Base-by-base conservation (phyloP, 2,888 invertebrate species). In the Ormyrus pomaceus region DNA sequence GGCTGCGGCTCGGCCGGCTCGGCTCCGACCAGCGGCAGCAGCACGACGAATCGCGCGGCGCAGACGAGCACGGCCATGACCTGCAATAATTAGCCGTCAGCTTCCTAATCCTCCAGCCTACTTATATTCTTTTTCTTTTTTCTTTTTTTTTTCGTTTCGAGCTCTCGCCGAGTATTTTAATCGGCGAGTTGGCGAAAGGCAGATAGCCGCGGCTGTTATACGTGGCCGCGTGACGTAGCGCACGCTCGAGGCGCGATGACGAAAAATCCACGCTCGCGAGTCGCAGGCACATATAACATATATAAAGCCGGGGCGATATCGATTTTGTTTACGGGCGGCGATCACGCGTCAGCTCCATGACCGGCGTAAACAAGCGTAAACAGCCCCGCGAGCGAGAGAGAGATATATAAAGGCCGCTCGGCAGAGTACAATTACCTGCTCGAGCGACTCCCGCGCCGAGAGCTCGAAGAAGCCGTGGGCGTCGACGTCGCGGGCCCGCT, bases 391-490 rank as follows among this genome's bases (percentile, higher is more conserved):
- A 53, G 8, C 51, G 13, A 66, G 66, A 34, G 45, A 68, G 45
- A n/a, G 7, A 59, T 9, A 61, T 61, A 34, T 7, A 61, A 34
- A 58, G 11, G 10, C 6, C n/a, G 19, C 10, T 45, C 34, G 55
- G 48, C 4, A 6, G 6, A 10, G 13, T 8, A 75, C n/a, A 55
- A 86, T 86, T 88, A 94, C 96, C 93, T 96, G 95, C 81, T 96
- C 96, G 72, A 95, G 94, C 87, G 95, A 96, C 90, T 97, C 96
- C 78, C 96, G 92, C 5, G 96, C 96, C 0, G 96, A 96, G 81
- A 97, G 95, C 91, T 96, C 96, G 88, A 96, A 95, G 86, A 96
- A 97, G 85, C 95, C 95, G 19, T 95, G 94, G 87, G 96, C 96
- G 80, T 95, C 95, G 81, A 96, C 94, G 89, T 96, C 96, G 86